These are phyloP conservation scores for Drosophila insularis DNA, from an alignment of 1,140 invertebrate genomes.

Conservation along the genomic window DNA sequence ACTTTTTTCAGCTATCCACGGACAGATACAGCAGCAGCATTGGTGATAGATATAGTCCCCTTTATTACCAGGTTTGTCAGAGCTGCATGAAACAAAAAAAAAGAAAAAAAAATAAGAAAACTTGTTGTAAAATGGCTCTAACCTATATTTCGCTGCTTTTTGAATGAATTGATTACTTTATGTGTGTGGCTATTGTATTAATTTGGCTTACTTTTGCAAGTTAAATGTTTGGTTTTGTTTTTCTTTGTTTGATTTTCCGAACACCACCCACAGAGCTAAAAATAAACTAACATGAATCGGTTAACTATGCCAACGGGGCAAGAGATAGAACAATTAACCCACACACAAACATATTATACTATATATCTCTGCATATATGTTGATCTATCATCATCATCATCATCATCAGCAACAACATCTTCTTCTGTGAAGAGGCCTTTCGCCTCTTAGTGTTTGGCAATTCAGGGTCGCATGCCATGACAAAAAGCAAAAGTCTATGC, in stretches of 20 bases:
- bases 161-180: not conserved
- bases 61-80: conserved; percentile 77
- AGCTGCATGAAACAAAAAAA: not conserved
- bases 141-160: not conserved
- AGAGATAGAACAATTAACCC: conserved; percentile 51
- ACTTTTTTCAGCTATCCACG: conserved; percentile 61
- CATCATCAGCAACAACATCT: conserved; percentile 40
- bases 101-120: not conserved
- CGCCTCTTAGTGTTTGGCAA: conserved; percentile 13
- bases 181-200: not conserved
- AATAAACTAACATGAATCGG: conserved; percentile 30
- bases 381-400: conserved; percentile 36
- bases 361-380: conserved; percentile 14
- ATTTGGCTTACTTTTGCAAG: not conserved
- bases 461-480: conserved; percentile 65
- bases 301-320: conserved; percentile 28
- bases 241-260: not conserved
- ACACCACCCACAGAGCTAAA: conserved; percentile 20
- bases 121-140: not conserved
- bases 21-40: conserved; percentile 79
- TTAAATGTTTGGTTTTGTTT: not conserved
- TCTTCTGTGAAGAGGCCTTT: conserved; percentile 57
- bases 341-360: conserved; percentile 20
- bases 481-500: conserved; percentile 68
- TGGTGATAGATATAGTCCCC: conserved; percentile 78